Base-by-base conservation (phyloP, 1,140 invertebrate species). In the Linepithema humile region DNA sequence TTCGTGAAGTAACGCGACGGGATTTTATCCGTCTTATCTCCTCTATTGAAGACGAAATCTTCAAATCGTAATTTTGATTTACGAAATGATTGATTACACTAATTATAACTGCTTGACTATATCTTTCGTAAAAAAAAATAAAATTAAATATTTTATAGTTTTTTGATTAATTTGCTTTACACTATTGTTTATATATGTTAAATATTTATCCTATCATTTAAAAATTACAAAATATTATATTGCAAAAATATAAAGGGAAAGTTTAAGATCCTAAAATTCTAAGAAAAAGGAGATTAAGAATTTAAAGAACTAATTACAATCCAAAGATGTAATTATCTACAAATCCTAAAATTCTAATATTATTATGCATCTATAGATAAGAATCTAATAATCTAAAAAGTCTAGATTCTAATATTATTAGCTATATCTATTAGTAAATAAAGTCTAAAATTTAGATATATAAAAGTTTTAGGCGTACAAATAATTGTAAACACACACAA, bases 321-420 rank as follows among this genome's bases (percentile, higher is more conserved):
- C n/a, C n/a, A n/a, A n/a, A n/a, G n/a, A n/a, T n/a, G n/a, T n/a
- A n/a, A n/a, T n/a, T n/a, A n/a, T n/a, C n/a, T n/a, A n/a, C n/a
- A n/a, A n/a, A n/a, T n/a, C n/a, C 40, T 50, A 53, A 9, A 26
- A 32, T 0, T 67, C 17, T 40, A 72, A 12, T 40, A 29, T 5
- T 15, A 62, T n/a, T 32, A 45, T 48, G 12, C 5, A 35, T 45
- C 32, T 50, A 50, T 50, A 45, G 48, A 45, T 10, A 2, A 43
- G 7, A 65, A 50, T 55, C 2, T 29, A 84, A 67, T 43, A 40
- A n/a, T 77, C 38, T 9, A 77, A 75, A 74, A 75, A 50, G 64
- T 20, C 65, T 83, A 78, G 53, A 17, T 53, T n/a, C 26, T 75
- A 35, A n/a, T n/a, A n/a, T n/a, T n/a, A n/a, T n/a, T n/a, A n/a